Base-by-base conservation (phyloP, 2,113 vertebrate species). In the Anarhynchus alexandrinus region DNA sequence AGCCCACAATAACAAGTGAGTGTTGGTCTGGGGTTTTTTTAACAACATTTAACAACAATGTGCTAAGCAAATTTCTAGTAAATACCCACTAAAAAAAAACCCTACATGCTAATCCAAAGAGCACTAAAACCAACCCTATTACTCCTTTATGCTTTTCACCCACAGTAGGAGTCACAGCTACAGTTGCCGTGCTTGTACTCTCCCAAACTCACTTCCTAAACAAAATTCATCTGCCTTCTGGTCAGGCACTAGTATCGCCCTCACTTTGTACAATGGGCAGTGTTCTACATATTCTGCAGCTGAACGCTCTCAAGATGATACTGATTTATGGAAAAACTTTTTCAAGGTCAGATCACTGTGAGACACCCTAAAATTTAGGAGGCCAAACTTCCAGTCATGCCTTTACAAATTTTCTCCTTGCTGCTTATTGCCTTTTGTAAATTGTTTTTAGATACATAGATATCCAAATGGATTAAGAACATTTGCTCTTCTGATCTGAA, bases 51-150 rank as follows among this genome's bases (percentile, higher is more conserved):
- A 79, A 43, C 18, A 40, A 30, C 30, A 59, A 47, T 61, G 65
- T 88, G 43, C 83, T 81, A 73, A 65, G 61, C 19, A 34, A 66
- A 94, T 79, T 84, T 82, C 77, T 74, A 34, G 38, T 22, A 91
- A 91, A 79, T 22, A 40, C 5, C 34, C 54, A n/a, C 11, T n/a
- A 79, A 89, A 47, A 67, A 47, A 67, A 66, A 45, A 19, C 22
- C 22, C 49, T 22, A 43, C 11, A n/a, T 16, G 22, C 26, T 89
- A 78, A 89, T 54, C 38, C 57, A 38, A 62, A 79, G 29, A 61
- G 2, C 34, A 67, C 32, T 74, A 45, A 81, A 51, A 1, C 5
- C 18, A 82, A 65, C 6, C 29, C 6, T 10, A 29, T 58, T 42
- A 47, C 15, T 70, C 14, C 30, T 43, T 47, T 15, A 11, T 16